Base-by-base conservation (phyloP, 2,888 invertebrate species). In the Amorpha juglandis region DNA sequence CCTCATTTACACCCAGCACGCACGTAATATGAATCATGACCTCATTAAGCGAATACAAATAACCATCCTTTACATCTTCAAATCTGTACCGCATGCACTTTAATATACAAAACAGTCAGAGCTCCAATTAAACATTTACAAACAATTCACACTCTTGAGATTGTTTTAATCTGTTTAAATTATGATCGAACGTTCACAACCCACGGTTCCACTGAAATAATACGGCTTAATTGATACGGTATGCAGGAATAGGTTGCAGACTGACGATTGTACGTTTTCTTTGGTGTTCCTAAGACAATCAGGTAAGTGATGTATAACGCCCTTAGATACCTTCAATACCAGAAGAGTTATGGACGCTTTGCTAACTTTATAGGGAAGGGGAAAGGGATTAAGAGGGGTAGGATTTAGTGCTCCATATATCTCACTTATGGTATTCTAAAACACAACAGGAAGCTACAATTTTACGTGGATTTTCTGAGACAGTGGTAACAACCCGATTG, bases 131-230 rank as follows among this genome's bases (percentile, higher is more conserved):
- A 58, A 58, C 58, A 58, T 38, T 58, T 16, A 35, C 55, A 55
- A 42, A 58, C 58, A 58, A 58, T 58, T 58, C 58, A 58, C 58
- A 58, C 58, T 27, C 27, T 58, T 58, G 58, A 58, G 38, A 38
- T 58, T 58, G 58, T 58, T 58, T 19, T 58, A 58, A 58, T 58
- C 58, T 58, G 58, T 38, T 58, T 58, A 42, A 58, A 42, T 58
- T 58, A 58, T 42, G 38, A 58, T 58, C 58, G 19, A 16, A 1
- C 42, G 42, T 19, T 42, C 53, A 50, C 50, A 14, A 19, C 58
- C 58, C 58, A 58, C 58, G 58, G 42, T 19, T 0, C 19, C 38
- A 42, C 58, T 38, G 58, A 58, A 58, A 58, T 58, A 42, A 58
- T 16, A 42, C 38, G 42, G 38, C 7, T 19, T 12, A 42, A 45